A percentile compares a stretch with the other conserved stretches of the same genome.
These are phyloP conservation scores for Ceratitis capitata DNA, from an alignment of 1,140 invertebrate species.

Conservation along the genomic window DNA sequence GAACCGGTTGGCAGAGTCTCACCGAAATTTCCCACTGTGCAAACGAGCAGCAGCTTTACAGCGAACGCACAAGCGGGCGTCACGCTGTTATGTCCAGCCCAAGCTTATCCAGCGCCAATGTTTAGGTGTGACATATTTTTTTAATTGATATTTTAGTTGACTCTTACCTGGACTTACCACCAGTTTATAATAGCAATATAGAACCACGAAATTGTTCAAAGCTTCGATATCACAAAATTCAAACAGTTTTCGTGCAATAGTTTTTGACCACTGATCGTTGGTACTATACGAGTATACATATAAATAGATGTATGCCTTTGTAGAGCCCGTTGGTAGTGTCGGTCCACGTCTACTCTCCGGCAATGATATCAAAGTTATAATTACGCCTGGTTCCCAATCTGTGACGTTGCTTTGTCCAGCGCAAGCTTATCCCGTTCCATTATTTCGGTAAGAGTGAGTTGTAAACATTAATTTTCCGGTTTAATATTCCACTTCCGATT, in stretches of 20 bases:
- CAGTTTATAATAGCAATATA: too few relatives aligned
- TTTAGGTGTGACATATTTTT: constrained; percentile 71
- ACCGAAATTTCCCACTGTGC: constrained; percentile 72
- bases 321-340: constrained; percentile 78
- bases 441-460: constrained; percentile 71
- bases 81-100: constrained; percentile 76
- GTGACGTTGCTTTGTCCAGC: constrained; percentile 73
- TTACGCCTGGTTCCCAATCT: constrained; percentile 13
- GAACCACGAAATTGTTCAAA: neutral
- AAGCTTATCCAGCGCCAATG: constrained; percentile 76
- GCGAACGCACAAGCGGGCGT: constrained; percentile 68
- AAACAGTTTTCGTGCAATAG: neutral
- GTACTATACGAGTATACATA: too few relatives aligned
- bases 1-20: constrained; percentile 67
- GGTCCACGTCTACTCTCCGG: constrained; percentile 70
- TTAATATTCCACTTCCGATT: neutral
- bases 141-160: neutral
- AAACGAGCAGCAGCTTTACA: constrained; percentile 73
- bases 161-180: neutral
- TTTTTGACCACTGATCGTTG: neutral
- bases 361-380: constrained; percentile 61
- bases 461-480: neutral
- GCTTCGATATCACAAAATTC: neutral
- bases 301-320: too few relatives aligned
- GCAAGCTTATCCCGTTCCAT: constrained; percentile 74